These are phyloP conservation scores for Oryzias celebensis DNA, from an alignment of 2,113 vertebrate species.

Conservation along the genomic window DNA sequence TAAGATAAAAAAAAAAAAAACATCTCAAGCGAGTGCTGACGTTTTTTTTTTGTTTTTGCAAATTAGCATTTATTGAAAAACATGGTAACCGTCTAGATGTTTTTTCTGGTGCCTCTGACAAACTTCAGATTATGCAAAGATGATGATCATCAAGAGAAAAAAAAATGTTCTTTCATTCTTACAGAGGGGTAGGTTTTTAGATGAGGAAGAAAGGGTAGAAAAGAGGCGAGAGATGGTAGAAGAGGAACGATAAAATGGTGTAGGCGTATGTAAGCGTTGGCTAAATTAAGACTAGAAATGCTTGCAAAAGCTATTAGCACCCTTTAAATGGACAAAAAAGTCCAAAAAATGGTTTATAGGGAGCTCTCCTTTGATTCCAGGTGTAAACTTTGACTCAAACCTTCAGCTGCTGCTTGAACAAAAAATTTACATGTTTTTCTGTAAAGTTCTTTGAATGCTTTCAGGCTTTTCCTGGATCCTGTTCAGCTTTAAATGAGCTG, in stretches of 20 bases:
- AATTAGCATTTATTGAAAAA: too few relatives aligned
- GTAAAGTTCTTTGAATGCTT: slow-evolving; percentile 20
- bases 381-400: slow-evolving; percentile 20
- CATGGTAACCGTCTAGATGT: too few relatives aligned
- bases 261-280: slow-evolving; percentile 37
- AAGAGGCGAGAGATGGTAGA: slow-evolving; percentile 20
- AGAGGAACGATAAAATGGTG: slow-evolving; percentile 24
- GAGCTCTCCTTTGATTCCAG: slow-evolving; percentile 29
- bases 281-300: slow-evolving; percentile 38
- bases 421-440: slow-evolving; percentile 26
- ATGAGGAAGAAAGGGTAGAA: slow-evolving; percentile 36
- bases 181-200: slow-evolving; percentile 19
- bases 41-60: too few relatives aligned
- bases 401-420: slow-evolving; percentile 23
- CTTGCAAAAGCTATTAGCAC: slow-evolving; percentile 32
- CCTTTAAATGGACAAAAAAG: slow-evolving; percentile 6
- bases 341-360: slow-evolving; percentile 8
- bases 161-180: slow-evolving; percentile 28
- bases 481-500: slow-evolving; percentile 49
- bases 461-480: slow-evolving; percentile 30
- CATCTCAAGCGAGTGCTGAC: neutral
- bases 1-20: too few relatives aligned
- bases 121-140: too few relatives aligned
- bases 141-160: slow-evolving; percentile 14
- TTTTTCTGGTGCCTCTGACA: too few relatives aligned